Evolutionary conservation across 2,888 invertebrate genomes (phyloP).

Genomic region (Phyto melanocephala): DNA sequence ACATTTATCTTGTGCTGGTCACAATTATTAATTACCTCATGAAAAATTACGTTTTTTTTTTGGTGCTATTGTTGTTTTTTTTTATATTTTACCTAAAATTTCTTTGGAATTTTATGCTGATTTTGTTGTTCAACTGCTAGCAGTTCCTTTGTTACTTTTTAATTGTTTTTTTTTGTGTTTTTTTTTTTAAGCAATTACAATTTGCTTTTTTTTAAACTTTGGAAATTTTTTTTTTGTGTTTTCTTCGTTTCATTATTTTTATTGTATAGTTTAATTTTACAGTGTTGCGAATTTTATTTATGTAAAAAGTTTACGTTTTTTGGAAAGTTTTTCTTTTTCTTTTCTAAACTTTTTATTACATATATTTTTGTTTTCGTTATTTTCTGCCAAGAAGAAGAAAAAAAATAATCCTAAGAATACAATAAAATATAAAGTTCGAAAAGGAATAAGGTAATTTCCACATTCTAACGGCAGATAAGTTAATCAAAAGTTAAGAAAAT

Average conservation of each 20-base stretch:
- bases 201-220: not conserved
- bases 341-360: slow-evolving; percentile 53
- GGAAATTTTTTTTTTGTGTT: not conserved
- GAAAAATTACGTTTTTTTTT: not conserved
- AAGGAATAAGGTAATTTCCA: slow-evolving; percentile 30
- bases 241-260: not conserved
- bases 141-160: slow-evolving; percentile 32
- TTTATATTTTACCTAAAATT: not conserved
- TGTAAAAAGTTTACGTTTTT: slow-evolving; percentile 61
- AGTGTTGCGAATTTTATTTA: slow-evolving; percentile 66
- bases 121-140: not conserved
- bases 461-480: slow-evolving; percentile 49
- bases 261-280: slow-evolving; percentile 61
- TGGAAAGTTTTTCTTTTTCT: slow-evolving; percentile 12
- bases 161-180: slow-evolving; percentile 48
- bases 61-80: not conserved
- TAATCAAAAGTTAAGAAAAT: slow-evolving; percentile 58
- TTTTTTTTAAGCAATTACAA: slow-evolving; percentile 40
- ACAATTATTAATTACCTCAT: slow-evolving; percentile 49
- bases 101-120: slow-evolving; percentile 8
- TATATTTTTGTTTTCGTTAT: not conserved
- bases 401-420: not conserved
- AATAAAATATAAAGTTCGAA: not conserved
- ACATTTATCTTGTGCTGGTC: slow-evolving; percentile 44
- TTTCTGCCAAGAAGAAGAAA: not conserved